Percentiles rank a stretch among this genome's conserved stretches.
Conservation (phyloP, 2,888 invertebrate genomes). For the Pachymerium ferrugineum region DNA sequence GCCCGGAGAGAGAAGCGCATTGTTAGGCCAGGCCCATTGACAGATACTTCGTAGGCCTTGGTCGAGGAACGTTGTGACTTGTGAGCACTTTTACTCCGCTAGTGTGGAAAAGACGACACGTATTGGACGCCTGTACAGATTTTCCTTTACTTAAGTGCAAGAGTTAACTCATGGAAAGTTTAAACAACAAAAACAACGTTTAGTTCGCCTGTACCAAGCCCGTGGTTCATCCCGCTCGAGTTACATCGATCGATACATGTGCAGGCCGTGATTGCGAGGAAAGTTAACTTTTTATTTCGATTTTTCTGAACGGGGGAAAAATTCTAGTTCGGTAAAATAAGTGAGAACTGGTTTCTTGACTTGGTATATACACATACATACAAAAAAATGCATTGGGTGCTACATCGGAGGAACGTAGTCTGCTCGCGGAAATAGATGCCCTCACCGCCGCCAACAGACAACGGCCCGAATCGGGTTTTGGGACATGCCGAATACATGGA, state of each 20-base stretch:
- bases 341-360: too few species aligned
- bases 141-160: not conserved
- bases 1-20: not conserved
- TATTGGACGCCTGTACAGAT: not conserved
- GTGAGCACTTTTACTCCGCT: not conserved
- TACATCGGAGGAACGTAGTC: not conserved
- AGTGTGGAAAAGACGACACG: not conserved
- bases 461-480: not conserved
- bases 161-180: not conserved
- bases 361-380: too few species aligned
- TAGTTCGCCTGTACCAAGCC: too few species aligned
- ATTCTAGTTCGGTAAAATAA: too few species aligned
- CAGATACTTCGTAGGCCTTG: not conserved
- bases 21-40: conserved; percentile 11
- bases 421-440: not conserved
- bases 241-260: not conserved
- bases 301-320: not conserved
- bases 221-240: too few species aligned
- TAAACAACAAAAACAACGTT: not conserved
- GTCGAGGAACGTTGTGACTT: too few species aligned
- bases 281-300: not conserved
- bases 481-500: conserved; percentile 14
- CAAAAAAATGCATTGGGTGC: not conserved
- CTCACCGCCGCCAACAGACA: not conserved
- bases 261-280: not conserved